These are phyloP conservation scores for Diglossa brunneiventris DNA, from an alignment of 2,113 vertebrate species.

Conservation along the genomic window DNA sequence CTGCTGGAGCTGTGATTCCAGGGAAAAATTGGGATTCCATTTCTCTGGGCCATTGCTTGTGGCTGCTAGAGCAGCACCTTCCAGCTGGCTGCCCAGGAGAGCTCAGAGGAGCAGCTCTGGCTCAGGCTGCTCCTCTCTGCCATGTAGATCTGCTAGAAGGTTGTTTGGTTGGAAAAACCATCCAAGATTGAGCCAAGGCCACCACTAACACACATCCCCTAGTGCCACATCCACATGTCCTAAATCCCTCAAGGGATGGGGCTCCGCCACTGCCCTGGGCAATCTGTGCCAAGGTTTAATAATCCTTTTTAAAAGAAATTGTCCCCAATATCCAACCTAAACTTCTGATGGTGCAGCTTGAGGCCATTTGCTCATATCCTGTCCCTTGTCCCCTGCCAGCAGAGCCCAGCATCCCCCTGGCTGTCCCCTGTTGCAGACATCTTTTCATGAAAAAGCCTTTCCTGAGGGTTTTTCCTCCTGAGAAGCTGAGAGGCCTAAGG, in stretches of 20 bases:
- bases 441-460: too few relatives aligned
- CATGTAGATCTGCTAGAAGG: neutral
- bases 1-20: neutral
- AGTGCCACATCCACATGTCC: too few relatives aligned
- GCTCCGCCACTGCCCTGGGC: neutral
- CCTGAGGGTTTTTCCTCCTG: too few relatives aligned
- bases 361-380: neutral
- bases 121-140: neutral
- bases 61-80: neutral
- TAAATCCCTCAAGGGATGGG: neutral
- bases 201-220: neutral
- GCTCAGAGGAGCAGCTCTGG: neutral
- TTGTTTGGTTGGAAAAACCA: neutral
- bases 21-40: neutral
- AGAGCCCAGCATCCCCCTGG: neutral
- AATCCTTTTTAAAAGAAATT: neutral
- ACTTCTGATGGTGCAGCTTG: accelerated
- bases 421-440: neutral
- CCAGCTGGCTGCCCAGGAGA: neutral
- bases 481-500: too few relatives aligned
- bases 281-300: neutral
- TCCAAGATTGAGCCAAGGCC: neutral
- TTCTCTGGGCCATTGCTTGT: neutral
- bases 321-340: neutral
- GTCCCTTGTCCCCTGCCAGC: neutral